Evolutionary conservation across 2,888 invertebrate genomes (phyloP).

Genomic region (Pelosia muscerda): DNA sequence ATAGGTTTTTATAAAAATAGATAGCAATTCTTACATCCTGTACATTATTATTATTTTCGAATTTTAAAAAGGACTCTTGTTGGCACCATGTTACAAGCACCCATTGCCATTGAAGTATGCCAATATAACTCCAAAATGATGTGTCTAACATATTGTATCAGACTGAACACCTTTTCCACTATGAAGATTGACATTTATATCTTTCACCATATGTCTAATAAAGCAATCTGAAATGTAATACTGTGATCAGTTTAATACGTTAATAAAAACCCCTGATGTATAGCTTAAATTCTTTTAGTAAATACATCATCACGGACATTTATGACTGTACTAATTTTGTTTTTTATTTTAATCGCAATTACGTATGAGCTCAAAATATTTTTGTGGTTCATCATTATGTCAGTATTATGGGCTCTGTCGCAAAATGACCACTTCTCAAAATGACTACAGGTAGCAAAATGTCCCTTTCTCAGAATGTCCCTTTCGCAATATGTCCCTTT

Average conservation of each 20-base stretch:
- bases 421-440: too few relatives aligned
- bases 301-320: background rate
- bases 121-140: background rate
- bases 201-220: conserved; percentile 26
- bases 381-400: background rate
- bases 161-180: conserved; percentile 9
- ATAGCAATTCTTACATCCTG: background rate
- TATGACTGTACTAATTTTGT: background rate
- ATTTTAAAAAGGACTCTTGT: background rate
- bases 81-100: background rate
- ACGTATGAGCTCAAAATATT: background rate
- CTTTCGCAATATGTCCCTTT: too few relatives aligned
- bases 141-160: background rate
- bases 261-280: conserved; percentile 25
- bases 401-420: too few relatives aligned
- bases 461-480: too few relatives aligned
- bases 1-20: too few relatives aligned
- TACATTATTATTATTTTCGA: too few relatives aligned
- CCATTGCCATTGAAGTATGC: background rate
- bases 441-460: too few relatives aligned
- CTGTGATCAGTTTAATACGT: conserved; percentile 33
- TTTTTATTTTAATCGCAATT: background rate
- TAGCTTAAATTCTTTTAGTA: background rate
- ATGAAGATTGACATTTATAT: conserved; percentile 23
- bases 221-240: conserved; percentile 25